phyloP scores from a whole-genome alignment of 2,888 invertebrate species.

The Aspidiotus destructor region DNA sequence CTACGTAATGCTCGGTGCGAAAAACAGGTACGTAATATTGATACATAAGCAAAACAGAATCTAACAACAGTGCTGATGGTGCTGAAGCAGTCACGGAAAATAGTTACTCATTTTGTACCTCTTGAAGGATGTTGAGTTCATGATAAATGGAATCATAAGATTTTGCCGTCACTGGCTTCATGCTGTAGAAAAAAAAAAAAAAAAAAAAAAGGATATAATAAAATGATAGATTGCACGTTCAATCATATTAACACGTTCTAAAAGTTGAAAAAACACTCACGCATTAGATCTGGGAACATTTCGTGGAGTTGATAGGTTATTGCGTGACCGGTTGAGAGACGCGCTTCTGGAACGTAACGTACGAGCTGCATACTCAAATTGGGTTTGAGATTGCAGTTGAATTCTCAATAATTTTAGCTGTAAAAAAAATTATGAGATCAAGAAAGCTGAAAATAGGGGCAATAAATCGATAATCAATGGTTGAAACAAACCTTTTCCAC shows the following conservation, averaged over 20 bases:
- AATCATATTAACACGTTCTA: background rate
- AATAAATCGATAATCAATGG: background rate
- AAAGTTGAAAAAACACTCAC: background rate
- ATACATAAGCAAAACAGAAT: background rate
- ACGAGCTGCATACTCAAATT: constrained; percentile 12
- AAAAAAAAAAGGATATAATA: background rate
- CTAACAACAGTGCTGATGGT: background rate
- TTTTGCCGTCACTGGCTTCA: background rate
- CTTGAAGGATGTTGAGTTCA: constrained; percentile 2
- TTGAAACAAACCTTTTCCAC: constrained; percentile 8
- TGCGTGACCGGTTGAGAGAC: constrained; percentile 14
- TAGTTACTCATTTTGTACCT: background rate
- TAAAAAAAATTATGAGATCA: background rate
- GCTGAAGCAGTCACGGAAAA: background rate
- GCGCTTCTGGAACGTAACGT: constrained; percentile 7
- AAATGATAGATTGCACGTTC: background rate
- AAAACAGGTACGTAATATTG: too few species aligned
- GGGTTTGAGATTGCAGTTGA: constrained; percentile 21
- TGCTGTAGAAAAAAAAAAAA: background rate
- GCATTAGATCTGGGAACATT: constrained; percentile 10
- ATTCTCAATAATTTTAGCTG: constrained; percentile 27
- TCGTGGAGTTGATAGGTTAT: constrained; percentile 5
- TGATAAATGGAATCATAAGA: background rate
- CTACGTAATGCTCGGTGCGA: too few species aligned
- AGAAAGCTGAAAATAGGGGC: background rate